A percentile compares a stretch with the other conserved stretches of the same genome.
Evolutionary conservation across 64 coral and sea anemone genomes (phyloP).

Genomic region (Montipora foliosa): DNA sequence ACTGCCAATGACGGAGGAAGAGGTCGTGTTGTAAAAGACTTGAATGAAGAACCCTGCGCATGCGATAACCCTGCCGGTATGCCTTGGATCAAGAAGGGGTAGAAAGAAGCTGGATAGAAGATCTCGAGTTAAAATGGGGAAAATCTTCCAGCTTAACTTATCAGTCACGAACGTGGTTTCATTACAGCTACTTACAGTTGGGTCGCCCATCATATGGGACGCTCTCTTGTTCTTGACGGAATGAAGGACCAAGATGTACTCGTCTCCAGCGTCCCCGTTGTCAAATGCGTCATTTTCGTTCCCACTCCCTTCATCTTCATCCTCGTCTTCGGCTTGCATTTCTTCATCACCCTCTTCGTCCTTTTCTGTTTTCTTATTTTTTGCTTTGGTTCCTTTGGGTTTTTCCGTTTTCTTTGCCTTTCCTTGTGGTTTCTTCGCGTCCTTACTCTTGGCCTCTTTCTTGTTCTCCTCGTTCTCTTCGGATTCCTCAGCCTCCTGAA

Average conservation of each 20-base stretch:
- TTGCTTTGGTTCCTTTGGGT: constrained; percentile 41
- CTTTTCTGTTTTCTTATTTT: constrained; percentile 19
- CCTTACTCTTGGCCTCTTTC: constrained; percentile 10
- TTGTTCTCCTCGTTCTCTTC: constrained; percentile 37
- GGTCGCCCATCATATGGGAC: constrained; percentile 58
- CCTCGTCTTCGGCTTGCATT: not conserved
- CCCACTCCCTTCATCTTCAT: constrained; percentile 42
- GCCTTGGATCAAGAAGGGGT: no score
- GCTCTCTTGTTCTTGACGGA: constrained; percentile 65
- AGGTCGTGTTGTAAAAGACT: no score
- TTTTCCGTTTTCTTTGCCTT: constrained; percentile 11
- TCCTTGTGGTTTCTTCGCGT: not conserved
- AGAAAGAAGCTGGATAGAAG: no score
- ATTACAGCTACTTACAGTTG: not conserved
- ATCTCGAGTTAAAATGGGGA: no score
- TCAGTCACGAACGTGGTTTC: not conserved
- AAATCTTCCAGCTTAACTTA: no score
- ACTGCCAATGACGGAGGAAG: no score
- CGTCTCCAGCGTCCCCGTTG: constrained; percentile 31
- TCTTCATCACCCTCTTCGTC: constrained; percentile 31
- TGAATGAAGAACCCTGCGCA: no score
- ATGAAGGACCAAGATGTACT: constrained; percentile 48
- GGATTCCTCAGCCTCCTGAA: not conserved
- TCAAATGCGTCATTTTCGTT: constrained; percentile 30
- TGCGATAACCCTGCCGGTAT: no score